Conservation (phyloP, 2,113 vertebrate genomes). For the Epinephelus fuscoguttatus region DNA sequence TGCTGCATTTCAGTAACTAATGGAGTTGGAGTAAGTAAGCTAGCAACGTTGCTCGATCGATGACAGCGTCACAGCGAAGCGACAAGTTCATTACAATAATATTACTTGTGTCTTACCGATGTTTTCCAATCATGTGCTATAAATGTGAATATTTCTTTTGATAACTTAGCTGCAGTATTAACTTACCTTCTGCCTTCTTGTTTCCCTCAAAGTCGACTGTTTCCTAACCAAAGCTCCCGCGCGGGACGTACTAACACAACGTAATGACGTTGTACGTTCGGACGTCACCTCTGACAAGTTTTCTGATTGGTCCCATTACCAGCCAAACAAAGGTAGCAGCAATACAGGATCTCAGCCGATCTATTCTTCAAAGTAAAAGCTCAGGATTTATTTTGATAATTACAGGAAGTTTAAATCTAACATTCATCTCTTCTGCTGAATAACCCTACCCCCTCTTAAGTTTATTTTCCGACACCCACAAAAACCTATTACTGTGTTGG, state of each 20-base stretch:
- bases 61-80: background rate
- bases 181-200: background rate
- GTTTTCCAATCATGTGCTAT: fast-evolving
- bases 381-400: background rate
- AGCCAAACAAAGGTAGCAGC: background rate
- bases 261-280: slow-evolving; percentile 39
- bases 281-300: background rate
- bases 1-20: background rate
- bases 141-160: fast-evolving
- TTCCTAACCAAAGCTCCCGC: slow-evolving; percentile 64
- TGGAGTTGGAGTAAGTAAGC: background rate
- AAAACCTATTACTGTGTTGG: too few species aligned
- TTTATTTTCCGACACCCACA: too few species aligned
- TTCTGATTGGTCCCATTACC: slow-evolving; percentile 17
- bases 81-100: background rate
- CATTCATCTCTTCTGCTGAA: too few species aligned
- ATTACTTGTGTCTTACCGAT: too few species aligned
- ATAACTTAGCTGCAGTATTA: background rate
- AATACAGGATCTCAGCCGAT: background rate
- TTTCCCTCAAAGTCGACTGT: background rate
- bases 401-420: too few species aligned
- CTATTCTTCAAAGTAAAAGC: slow-evolving; percentile 19
- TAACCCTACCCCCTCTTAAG: too few species aligned
- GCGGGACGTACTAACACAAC: background rate
- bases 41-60: background rate